Conservation (phyloP, 2,888 invertebrate species). For the Orthosia incerta region DNA sequence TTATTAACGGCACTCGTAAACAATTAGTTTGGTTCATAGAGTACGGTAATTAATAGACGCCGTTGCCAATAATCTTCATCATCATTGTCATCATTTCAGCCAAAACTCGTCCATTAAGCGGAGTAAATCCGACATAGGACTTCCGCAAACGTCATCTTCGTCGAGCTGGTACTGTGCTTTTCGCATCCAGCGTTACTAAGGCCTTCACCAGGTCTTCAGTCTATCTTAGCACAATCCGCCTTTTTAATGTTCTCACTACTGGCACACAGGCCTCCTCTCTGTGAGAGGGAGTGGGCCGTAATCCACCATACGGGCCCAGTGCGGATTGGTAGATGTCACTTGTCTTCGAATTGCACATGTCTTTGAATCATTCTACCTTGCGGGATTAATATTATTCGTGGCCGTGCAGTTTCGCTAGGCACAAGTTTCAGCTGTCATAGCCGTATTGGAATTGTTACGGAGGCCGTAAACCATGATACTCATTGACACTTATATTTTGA, state of each 20-base stretch:
- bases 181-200: neutral
- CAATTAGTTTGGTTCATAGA: constrained; percentile 43
- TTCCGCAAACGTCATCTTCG: neutral
- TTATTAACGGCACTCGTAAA: constrained; percentile 54
- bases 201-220: neutral
- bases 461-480: neutral
- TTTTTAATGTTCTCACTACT: too few species aligned
- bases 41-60: neutral
- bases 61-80: neutral
- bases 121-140: neutral
- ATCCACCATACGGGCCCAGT: too few species aligned
- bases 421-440: neutral
- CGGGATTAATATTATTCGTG: neutral
- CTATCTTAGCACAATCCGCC: neutral
- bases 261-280: too few species aligned
- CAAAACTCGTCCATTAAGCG: neutral
- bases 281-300: too few species aligned
- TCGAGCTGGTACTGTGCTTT: neutral
- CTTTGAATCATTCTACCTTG: too few species aligned
- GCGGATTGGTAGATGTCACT: too few species aligned
- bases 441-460: neutral
- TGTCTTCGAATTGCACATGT: too few species aligned
- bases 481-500: neutral
- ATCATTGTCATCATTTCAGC: neutral
- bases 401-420: neutral